phyloP scores from a whole-genome alignment of 2,888 invertebrate species.

The Chouioia cunea region DNA sequence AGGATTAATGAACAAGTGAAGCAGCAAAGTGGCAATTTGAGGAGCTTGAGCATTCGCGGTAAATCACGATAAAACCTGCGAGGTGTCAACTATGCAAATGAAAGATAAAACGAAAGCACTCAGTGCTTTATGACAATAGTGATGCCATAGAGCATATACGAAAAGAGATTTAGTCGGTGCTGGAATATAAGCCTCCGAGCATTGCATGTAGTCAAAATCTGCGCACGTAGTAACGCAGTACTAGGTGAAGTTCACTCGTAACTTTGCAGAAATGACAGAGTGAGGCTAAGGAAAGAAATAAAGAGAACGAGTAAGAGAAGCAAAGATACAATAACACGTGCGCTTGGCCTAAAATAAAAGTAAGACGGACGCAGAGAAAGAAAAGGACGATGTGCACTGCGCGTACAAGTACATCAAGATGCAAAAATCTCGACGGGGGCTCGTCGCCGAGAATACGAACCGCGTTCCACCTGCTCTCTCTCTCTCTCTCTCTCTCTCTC shows the following conservation, averaged over 20 bases:
- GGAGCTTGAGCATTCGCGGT: neutral
- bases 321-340: too few species aligned
- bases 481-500: too few species aligned
- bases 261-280: conserved; percentile 38
- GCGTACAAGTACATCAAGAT: too few species aligned
- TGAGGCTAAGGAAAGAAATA: too few species aligned
- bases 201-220: too few species aligned
- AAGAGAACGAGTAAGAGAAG: neutral
- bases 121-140: conserved; percentile 20
- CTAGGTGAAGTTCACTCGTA: conserved; percentile 8
- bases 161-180: too few species aligned
- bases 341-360: too few species aligned
- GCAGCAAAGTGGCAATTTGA: conserved; percentile 18
- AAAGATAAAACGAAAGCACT: conserved; percentile 5
- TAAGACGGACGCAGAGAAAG: too few species aligned
- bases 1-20: conserved; percentile 1
- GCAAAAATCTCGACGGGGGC: conserved; percentile 22
- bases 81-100: neutral
- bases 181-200: too few species aligned
- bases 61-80: conserved; percentile 5
- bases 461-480: conserved; percentile 31
- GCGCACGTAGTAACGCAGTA: too few species aligned
- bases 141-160: conserved; percentile 10
- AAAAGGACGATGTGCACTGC: too few species aligned
- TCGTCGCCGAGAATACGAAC: conserved; percentile 6